Evolutionary conservation across 2,888 invertebrate species (phyloP), one percentile per base, ranked within the genome.

Genomic region (Scaptomyza tumidula): DNA sequence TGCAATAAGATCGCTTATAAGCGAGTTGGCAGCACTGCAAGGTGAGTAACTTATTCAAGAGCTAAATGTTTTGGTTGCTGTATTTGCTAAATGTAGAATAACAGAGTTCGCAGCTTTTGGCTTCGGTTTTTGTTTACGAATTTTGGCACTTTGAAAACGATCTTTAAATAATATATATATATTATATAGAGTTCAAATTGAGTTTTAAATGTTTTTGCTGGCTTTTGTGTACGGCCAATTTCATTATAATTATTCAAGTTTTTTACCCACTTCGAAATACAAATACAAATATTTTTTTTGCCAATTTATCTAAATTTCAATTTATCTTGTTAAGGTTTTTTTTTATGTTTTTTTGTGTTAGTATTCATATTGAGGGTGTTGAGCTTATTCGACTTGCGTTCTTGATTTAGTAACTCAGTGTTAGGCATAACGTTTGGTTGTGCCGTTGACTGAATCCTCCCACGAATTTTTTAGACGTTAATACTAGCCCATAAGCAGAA

Each of bases 361-460:
- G n/a, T 52, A 19, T n/a, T 11, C 43, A 49, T 63, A 73, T 66
- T 14, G 50, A 46, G 48, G 68, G 53, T 67, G 55, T 74, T 74
- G 58, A 79, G 65, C 68, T 61, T 44, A 46, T 66, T 79, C 55
- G 77, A 74, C 55, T 44, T 52, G 63, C 19, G 55, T 55, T 61
- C 64, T 27, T 43, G 62, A 72, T 77, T 87, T 75, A 87, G 83
- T 86, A 69, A 75, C 78, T 71, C 50, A 49, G 55, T 67, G 70
- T 52, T 61, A 33, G 64, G 65, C 65, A 71, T 29, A 39, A 45
- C 61, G 72, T 31, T 58, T 67, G 69, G 82, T 79, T 76, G 69
- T 68, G 52, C 29, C 43, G n/a, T 13, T 55, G 19, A 55, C 19
- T 27, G 9, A 55, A 37, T 7, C 19, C 14, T 52, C 37, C 16